These are phyloP conservation scores for Drosophila atripex DNA, from an alignment of 2,888 invertebrate species.

Conservation along the genomic window DNA sequence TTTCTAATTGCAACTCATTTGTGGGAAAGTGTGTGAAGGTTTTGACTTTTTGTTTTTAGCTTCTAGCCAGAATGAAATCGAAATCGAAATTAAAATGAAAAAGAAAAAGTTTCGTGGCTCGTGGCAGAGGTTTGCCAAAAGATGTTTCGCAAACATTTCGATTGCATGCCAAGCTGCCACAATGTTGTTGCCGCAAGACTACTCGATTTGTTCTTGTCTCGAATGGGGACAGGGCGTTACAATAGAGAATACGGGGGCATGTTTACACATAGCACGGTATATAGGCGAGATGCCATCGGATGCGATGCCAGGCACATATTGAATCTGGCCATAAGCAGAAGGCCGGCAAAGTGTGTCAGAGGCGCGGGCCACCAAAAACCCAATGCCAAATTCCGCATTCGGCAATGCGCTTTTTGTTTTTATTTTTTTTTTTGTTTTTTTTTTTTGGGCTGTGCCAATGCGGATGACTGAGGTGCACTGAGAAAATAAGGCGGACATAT, in stretches of 20 bases:
- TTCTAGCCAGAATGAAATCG: slow-evolving; percentile 64
- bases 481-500: neutral
- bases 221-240: slow-evolving; percentile 1
- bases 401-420: slow-evolving; percentile 43
- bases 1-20: slow-evolving; percentile 54
- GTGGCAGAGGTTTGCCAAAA: slow-evolving; percentile 64
- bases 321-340: slow-evolving; percentile 45
- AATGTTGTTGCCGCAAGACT: slow-evolving; percentile 16
- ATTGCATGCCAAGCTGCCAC: slow-evolving; percentile 36
- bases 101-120: slow-evolving; percentile 51
- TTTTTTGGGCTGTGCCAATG: slow-evolving; percentile 24
- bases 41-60: slow-evolving; percentile 43
- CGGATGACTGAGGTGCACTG: slow-evolving; percentile 30
- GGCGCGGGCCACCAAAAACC: slow-evolving; percentile 29
- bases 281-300: slow-evolving; percentile 3
- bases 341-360: slow-evolving; percentile 59
- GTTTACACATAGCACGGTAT: neutral
- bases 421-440: slow-evolving; percentile 26
- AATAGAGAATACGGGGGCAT: neutral
- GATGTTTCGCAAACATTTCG: slow-evolving; percentile 68
- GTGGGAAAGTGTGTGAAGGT: slow-evolving; percentile 35
- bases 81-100: slow-evolving; percentile 72
- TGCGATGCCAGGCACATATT: slow-evolving; percentile 16
- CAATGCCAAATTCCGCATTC: slow-evolving; percentile 65
- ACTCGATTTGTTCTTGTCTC: slow-evolving; percentile 20